Conservation (phyloP, 2,888 invertebrate species). For the Cantharis nigra region DNA sequence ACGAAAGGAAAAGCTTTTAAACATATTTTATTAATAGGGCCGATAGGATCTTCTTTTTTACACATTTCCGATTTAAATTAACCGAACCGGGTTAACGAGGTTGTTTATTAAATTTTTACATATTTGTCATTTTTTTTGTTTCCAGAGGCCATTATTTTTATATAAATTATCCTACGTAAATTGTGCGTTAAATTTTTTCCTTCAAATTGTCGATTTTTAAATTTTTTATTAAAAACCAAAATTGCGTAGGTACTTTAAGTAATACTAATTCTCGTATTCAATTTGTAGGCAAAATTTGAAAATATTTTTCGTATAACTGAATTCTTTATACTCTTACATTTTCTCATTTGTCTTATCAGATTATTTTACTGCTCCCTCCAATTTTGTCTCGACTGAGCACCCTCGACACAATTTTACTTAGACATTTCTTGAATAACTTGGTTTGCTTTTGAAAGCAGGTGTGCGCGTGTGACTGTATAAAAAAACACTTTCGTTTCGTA, state of each 20-base stretch:
- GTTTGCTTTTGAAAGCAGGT: slow-evolving; percentile 7
- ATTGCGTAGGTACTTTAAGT: not conserved
- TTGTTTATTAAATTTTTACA: not conserved
- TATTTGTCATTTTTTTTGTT: not conserved
- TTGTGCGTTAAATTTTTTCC: not conserved
- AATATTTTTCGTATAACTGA: not conserved
- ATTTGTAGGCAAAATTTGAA: not conserved
- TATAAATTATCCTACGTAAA: not conserved
- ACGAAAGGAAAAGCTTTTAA: not conserved
- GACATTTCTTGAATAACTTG: not conserved
- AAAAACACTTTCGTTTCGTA: slow-evolving; percentile 16
- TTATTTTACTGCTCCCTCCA: not conserved
- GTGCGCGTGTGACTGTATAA: slow-evolving; percentile 2
- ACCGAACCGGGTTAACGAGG: not conserved
- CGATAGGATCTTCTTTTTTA: not conserved
- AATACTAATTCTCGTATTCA: not conserved
- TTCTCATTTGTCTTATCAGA: not conserved
- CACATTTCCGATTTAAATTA: not conserved
- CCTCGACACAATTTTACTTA: not conserved
- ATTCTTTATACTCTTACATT: not conserved
- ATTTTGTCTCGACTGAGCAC: not conserved
- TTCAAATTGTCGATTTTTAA: too few relatives aligned
- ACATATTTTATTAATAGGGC: not conserved
- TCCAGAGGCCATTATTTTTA: not conserved
- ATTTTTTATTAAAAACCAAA: not conserved